These are phyloP conservation scores for Stercorarius parasiticus DNA, from an alignment of 2,113 vertebrate genomes.

Conservation along the genomic window DNA sequence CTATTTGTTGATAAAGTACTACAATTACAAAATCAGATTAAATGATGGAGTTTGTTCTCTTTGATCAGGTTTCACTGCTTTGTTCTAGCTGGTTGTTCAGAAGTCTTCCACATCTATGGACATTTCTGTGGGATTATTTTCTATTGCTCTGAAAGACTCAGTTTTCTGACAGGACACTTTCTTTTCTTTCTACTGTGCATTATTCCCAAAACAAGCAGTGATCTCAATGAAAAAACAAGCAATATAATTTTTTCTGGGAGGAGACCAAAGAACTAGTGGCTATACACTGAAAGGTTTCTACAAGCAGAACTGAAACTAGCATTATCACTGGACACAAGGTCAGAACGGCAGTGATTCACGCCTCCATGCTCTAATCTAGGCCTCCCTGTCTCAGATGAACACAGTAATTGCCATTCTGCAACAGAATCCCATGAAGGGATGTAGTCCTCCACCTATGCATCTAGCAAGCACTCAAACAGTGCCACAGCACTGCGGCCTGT, in stretches of 20 bases:
- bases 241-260: not conserved
- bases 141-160: not conserved
- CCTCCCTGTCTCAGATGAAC: not conserved
- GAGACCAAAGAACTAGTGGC: not conserved
- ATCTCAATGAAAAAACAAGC: not conserved
- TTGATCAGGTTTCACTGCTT: slow-evolving; percentile 10
- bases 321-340: not conserved
- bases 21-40: not conserved
- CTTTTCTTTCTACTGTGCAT: not conserved
- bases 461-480: not conserved
- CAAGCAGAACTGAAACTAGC: slow-evolving; percentile 2
- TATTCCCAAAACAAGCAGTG: not conserved
- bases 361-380: not conserved
- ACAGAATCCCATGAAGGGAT: not conserved
- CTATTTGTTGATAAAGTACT: not conserved
- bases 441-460: not conserved
- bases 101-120: not conserved
- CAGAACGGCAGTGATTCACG: not conserved
- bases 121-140: not conserved
- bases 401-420: not conserved
- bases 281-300: not conserved
- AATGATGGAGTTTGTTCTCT: not conserved
- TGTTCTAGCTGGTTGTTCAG: not conserved
- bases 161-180: not conserved
- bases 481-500: not conserved